Percentiles rank a stretch among this genome's conserved stretches.
Conservation (phyloP, 1,140 invertebrate genomes). For the Archivesica marissinica region DNA sequence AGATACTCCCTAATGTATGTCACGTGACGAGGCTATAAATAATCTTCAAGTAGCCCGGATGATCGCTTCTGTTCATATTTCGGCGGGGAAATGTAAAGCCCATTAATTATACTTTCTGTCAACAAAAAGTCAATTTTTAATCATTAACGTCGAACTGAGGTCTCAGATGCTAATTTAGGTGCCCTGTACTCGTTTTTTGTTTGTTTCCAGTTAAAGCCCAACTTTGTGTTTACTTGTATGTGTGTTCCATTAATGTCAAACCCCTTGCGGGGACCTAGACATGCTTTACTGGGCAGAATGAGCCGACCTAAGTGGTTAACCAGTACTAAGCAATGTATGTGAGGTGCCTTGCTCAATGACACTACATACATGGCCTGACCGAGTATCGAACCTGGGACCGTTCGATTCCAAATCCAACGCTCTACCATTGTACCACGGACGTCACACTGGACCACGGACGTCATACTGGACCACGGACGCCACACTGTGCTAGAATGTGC, state of each 20-base stretch:
- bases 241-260: background rate
- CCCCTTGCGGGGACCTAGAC: too few relatives aligned
- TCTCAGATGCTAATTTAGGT: constrained; percentile 1
- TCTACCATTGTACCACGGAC: too few relatives aligned
- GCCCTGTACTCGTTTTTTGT: background rate
- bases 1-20: constrained; percentile 12
- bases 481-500: too few relatives aligned
- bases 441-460: too few relatives aligned
- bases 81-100: background rate
- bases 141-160: background rate
- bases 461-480: too few relatives aligned
- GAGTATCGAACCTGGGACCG: too few relatives aligned
- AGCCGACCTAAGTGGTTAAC: too few relatives aligned
- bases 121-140: background rate
- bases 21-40: constrained; percentile 7
- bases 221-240: background rate
- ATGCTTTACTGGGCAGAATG: too few relatives aligned
- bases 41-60: background rate
- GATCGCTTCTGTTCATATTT: background rate
- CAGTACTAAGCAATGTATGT: too few relatives aligned
- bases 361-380: too few relatives aligned
- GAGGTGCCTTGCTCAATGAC: too few relatives aligned
- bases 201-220: background rate
- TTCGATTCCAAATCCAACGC: too few relatives aligned
- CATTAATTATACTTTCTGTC: constrained; percentile 15